Base-by-base conservation (phyloP, 2,113 vertebrate species). In the Engystomops pustulosus region DNA sequence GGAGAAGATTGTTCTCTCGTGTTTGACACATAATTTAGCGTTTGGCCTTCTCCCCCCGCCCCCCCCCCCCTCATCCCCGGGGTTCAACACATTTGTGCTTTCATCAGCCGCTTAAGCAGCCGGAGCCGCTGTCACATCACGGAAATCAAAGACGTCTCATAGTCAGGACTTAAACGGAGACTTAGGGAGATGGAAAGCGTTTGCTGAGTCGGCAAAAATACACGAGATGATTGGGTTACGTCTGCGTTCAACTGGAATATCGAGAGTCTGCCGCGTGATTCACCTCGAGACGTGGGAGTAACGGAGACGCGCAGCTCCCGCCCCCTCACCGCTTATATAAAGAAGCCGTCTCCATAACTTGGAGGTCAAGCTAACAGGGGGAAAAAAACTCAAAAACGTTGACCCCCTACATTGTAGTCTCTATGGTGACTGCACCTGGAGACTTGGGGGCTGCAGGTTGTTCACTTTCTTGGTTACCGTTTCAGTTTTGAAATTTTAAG, bases 1-100 rank as follows among this genome's bases (percentile, higher is more conserved):
- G 38, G 9, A 86, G 69, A 78, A 86, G 30, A 85, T 11, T 1
- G 23, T 55, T 53, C 85, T 36, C 79, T 65, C 10, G 23, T 38
- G n/a, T 58, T 72, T 60, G 71, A 49, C 81, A 76, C 41, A 23
- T 25, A 68, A 77, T 51, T 41, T 60, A 84, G 27, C 12, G 36
- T 36, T 49, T 72, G 67, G 32, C 58, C 8, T 44, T n/a, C 30
- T 25, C 12, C 6, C 14, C 55, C 41, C 47, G 27, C 45, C 55
- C 20, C 32, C 25, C 58, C 25, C 41, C 10, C n/a, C 1, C 27
- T 3, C 25, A 30, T 8, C 44, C 27, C 72, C 9, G 9, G 47
- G 27, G 8, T 20, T 55, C 30, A 23, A 7, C 47, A 9, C 3
- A 36, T 41, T n/a, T 12, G 20, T 6, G 30, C 32, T 14, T 36